phyloP scores from a whole-genome alignment of 2,888 invertebrate genomes.

The Thalpophila matura region DNA sequence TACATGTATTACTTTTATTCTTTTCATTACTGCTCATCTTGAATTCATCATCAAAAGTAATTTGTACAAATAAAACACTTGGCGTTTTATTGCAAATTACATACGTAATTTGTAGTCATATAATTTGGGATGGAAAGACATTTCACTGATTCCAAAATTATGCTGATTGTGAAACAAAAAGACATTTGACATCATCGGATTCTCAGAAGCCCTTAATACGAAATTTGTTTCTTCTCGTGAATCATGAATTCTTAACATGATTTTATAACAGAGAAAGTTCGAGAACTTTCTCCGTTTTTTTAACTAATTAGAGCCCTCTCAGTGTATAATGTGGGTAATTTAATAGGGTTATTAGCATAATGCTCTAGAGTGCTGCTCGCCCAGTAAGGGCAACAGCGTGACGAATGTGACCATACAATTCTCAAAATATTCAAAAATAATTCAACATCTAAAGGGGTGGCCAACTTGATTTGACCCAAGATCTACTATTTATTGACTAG shows the following conservation, averaged over 20 bases:
- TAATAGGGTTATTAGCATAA: constrained; percentile 26
- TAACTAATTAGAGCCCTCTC: constrained; percentile 28
- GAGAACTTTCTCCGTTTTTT: constrained; percentile 46
- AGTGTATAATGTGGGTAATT: constrained; percentile 4
- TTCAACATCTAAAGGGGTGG: neutral
- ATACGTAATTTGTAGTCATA: constrained; percentile 1
- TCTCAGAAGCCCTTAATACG: constrained; percentile 49
- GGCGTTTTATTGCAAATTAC: constrained; percentile 10
- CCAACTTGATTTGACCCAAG: too few species aligned
- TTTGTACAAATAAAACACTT: constrained; percentile 21
- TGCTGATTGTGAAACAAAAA: constrained; percentile 35
- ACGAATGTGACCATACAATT: constrained; percentile 29
- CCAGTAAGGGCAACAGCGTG: constrained; percentile 17
- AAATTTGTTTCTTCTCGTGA: constrained; percentile 33
- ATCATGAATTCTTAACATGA: constrained; percentile 21
- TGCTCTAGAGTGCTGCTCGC: neutral
- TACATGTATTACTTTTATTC: too few species aligned
- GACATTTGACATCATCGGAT: constrained; percentile 29
- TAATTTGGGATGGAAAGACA: constrained; percentile 24
- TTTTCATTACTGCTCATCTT: too few species aligned
- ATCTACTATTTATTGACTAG: too few species aligned
- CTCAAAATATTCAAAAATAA: neutral
- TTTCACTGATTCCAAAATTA: constrained; percentile 37
- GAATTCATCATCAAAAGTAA: constrained; percentile 19
- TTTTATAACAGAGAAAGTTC: constrained; percentile 43